Conservation (phyloP, 2,888 invertebrate genomes). For the Drosophila anceps region DNA sequence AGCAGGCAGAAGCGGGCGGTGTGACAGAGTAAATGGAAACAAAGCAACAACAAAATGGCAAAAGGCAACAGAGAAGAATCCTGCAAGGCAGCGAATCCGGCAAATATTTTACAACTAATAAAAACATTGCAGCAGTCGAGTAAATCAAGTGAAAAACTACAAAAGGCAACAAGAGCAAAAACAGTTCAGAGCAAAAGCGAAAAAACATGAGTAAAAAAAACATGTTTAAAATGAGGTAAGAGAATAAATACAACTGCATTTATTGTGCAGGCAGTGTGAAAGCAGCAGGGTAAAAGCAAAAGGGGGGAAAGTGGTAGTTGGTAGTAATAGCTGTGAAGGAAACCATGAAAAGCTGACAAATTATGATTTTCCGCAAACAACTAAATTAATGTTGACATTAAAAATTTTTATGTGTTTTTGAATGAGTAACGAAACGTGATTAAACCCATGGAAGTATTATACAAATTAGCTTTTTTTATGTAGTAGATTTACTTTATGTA, state of each 20-base stretch:
- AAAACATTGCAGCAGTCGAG: constrained; percentile 66
- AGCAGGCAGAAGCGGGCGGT: not conserved
- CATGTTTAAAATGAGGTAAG: constrained; percentile 12
- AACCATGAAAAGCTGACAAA: not conserved
- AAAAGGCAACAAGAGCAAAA: constrained; percentile 24
- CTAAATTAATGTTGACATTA: not conserved
- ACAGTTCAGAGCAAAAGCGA: constrained; percentile 4
- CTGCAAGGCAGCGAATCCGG: constrained; percentile 25
- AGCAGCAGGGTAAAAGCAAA: too few relatives aligned
- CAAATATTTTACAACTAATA: constrained; percentile 69
- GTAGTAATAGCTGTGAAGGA: not conserved
- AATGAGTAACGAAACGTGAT: not conserved
- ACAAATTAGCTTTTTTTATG: too few relatives aligned
- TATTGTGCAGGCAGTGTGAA: constrained; percentile 7
- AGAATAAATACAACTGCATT: constrained; percentile 14
- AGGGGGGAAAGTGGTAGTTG: not conserved
- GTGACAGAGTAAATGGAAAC: constrained; percentile 19
- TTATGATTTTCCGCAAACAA: not conserved
- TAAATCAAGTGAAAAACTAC: constrained; percentile 73
- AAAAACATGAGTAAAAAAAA: constrained; percentile 10
- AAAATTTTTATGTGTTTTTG: not conserved
- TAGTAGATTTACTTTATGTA: too few relatives aligned
- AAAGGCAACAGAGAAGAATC: constrained; percentile 15
- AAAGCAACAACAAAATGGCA: constrained; percentile 18
- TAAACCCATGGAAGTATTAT: not conserved